Percentiles rank a stretch among this genome's conserved stretches.
These are phyloP conservation scores for Eulacestoma nigropectus DNA, from an alignment of 2,113 vertebrate genomes.

Conservation along the genomic window DNA sequence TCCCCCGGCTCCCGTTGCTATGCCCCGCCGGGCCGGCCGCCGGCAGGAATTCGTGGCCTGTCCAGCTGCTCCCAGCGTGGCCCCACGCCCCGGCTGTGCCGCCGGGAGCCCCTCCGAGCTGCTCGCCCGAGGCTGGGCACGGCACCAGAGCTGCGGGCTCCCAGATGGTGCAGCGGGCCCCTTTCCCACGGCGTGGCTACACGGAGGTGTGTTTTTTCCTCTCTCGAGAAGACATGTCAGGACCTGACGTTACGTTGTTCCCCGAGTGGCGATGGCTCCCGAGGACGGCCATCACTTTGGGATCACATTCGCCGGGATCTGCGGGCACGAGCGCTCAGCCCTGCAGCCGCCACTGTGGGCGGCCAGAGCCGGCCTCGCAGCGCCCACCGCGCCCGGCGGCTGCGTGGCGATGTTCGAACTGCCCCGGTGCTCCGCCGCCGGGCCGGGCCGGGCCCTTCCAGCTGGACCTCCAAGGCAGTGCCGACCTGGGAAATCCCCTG, in stretches of 20 bases:
- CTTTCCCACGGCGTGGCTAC: not conserved
- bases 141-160: not conserved
- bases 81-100: not conserved
- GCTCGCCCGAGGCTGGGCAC: not conserved
- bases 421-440: not conserved
- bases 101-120: not conserved
- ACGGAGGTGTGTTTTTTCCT: accelerated
- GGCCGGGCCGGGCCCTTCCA: not conserved
- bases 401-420: accelerated
- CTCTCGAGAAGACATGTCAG: not conserved
- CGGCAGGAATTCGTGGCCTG: conserved; percentile 18
- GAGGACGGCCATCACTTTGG: not conserved
- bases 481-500: not conserved
- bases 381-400: not conserved
- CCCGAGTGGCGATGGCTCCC: not conserved
- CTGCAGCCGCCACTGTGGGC: accelerated
- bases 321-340: not conserved
- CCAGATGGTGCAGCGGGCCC: not conserved
- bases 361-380: not conserved
- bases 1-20: conserved; percentile 33
- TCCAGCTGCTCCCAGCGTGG: conserved; percentile 27
- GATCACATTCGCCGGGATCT: not conserved
- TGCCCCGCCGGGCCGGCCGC: not conserved
- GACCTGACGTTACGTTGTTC: not conserved
- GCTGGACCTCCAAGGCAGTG: not conserved